A percentile compares a stretch with the other conserved stretches of the same genome.
Evolutionary conservation across 1,140 invertebrate genomes (phyloP).

Genomic region (Centruroides vittatus): DNA sequence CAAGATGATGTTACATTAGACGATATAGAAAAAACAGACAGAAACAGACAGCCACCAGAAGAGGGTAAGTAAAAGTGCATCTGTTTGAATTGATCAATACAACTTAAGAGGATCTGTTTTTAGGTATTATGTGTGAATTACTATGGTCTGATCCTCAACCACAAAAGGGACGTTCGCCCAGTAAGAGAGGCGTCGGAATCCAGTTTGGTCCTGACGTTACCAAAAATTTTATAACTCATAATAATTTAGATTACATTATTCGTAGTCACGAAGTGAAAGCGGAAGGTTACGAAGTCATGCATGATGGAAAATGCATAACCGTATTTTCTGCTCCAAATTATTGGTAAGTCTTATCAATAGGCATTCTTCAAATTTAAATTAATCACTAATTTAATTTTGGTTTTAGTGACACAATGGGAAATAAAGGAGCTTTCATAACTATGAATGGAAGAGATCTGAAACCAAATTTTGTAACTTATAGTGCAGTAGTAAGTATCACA

Average conservation of each 20-base stretch:
- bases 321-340: slow-evolving; percentile 98
- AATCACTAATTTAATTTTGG: slow-evolving; percentile 2
- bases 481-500: slow-evolving; percentile 66
- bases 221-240: slow-evolving; percentile 61
- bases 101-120: slow-evolving; percentile 11
- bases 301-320: slow-evolving; percentile 87
- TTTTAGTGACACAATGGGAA: slow-evolving; percentile 94
- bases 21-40: slow-evolving; percentile 71
- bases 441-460: slow-evolving; percentile 79
- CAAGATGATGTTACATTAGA: slow-evolving; percentile 76
- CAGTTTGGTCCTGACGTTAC: slow-evolving; percentile 99
- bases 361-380: neutral
- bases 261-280: slow-evolving; percentile 97
- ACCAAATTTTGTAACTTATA: slow-evolving; percentile 81
- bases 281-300: slow-evolving; percentile 85
- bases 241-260: slow-evolving; percentile 84
- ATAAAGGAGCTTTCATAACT: slow-evolving; percentile 93
- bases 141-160: slow-evolving; percentile 97
- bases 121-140: slow-evolving; percentile 86
- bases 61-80: slow-evolving; percentile 44
- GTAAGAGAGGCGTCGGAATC: slow-evolving; percentile 92
- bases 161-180: slow-evolving; percentile 65
- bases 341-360: slow-evolving; percentile 47
- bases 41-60: slow-evolving; percentile 93
- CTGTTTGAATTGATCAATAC: neutral